Percentiles rank a stretch among this genome's conserved stretches.
phyloP scores from a whole-genome alignment of 2,888 invertebrate species.

The Parochlus steinenii region DNA sequence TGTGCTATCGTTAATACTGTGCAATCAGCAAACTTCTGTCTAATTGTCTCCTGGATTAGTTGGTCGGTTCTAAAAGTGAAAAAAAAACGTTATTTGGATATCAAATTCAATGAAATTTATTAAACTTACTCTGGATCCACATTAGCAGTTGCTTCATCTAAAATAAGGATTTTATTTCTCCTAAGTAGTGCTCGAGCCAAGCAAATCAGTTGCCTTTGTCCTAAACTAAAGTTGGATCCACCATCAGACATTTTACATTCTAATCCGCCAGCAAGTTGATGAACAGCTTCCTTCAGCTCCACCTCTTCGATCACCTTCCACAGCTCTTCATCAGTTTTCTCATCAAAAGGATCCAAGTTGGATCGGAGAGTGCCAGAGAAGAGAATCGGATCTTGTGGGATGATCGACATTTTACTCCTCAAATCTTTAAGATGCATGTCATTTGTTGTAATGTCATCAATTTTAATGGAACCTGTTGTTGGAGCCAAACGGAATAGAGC shows the following conservation, averaged over 20 bases:
- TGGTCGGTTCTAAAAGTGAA: conserved; percentile 39
- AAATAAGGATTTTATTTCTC: conserved; percentile 60
- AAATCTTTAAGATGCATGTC: conserved; percentile 61
- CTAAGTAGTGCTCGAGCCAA: conserved; percentile 72
- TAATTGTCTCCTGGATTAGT: conserved; percentile 61
- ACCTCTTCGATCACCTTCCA: conserved; percentile 67
- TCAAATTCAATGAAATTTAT: neutral
- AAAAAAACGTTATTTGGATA: conserved; percentile 10
- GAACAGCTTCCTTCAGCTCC: conserved; percentile 55
- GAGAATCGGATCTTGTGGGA: conserved; percentile 81
- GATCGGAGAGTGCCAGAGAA: conserved; percentile 71
- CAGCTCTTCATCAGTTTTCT: conserved; percentile 50
- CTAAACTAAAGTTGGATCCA: conserved; percentile 71
- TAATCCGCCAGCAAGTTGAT: conserved; percentile 40
- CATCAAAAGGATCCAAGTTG: conserved; percentile 71
- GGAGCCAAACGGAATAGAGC: conserved; percentile 71
- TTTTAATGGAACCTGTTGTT: conserved; percentile 54
- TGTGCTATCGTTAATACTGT: conserved; percentile 78
- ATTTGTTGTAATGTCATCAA: conserved; percentile 57
- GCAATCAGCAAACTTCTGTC: conserved; percentile 53
- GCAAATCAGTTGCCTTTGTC: conserved; percentile 76
- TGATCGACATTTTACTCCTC: conserved; percentile 69
- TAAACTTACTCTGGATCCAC: conserved; percentile 62
- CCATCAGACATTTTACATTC: conserved; percentile 53
- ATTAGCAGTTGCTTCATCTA: conserved; percentile 87